phyloP scores from a whole-genome alignment of 2,797 vertebrate genomes.

The Geotrypetes seraphini region DNA sequence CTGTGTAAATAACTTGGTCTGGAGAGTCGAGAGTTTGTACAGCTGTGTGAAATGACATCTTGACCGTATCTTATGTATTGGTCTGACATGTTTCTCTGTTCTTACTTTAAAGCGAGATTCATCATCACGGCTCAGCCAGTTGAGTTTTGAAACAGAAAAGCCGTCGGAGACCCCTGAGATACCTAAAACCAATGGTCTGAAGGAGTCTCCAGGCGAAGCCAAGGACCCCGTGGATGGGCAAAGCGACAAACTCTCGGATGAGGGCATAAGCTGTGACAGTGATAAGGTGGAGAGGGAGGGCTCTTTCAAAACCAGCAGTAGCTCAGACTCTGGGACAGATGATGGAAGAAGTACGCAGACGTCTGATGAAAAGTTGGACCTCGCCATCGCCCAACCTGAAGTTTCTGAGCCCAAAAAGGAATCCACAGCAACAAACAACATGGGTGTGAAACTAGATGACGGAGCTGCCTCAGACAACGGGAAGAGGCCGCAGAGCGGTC shows the following conservation, averaged over 20 bases:
- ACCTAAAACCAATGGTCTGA: conserved; percentile 19
- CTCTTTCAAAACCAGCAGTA: conserved; percentile 40
- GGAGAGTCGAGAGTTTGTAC: too few relatives aligned
- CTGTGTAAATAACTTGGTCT: too few relatives aligned
- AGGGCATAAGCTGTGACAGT: conserved; percentile 34
- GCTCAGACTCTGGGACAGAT: conserved; percentile 50
- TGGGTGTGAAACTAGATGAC: background rate
- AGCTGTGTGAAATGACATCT: too few relatives aligned
- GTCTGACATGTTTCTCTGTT: rapidly evolving
- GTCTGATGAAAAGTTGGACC: conserved; percentile 55
- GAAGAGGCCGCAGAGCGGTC: conserved; percentile 32
- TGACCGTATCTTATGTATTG: too few relatives aligned
- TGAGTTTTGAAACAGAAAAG: conserved; percentile 62
- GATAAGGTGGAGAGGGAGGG: conserved; percentile 54
- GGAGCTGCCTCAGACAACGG: conserved; percentile 13
- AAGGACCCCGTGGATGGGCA: conserved; percentile 22
- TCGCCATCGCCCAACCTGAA: conserved; percentile 42
- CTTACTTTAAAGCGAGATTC: conserved; percentile 49
- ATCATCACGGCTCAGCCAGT: conserved; percentile 58
- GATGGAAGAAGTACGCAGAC: conserved; percentile 44
- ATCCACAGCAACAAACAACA: background rate
- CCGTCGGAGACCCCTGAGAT: conserved; percentile 4
- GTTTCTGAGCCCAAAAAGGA: conserved; percentile 11
- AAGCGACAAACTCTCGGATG: conserved; percentile 18
- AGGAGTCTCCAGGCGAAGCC: conserved; percentile 1